Conservation (phyloP, 2,888 invertebrate genomes). For the Melikaiella ostensackeni region DNA sequence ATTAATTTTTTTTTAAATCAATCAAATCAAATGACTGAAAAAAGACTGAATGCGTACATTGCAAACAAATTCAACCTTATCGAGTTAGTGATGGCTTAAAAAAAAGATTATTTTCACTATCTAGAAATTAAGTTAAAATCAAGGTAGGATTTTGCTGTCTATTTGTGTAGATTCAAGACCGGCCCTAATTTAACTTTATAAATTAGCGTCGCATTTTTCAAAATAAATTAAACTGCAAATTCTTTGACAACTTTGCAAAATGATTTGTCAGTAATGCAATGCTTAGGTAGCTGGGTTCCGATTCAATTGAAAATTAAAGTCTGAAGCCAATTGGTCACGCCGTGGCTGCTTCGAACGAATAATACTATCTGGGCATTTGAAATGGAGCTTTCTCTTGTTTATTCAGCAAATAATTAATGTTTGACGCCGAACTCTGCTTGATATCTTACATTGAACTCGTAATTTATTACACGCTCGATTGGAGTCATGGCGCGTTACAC, state of each 20-base stretch:
- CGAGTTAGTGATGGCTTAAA: no score
- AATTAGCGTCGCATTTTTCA: no score
- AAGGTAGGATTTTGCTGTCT: no score
- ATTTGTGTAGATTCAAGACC: no score
- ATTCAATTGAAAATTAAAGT: constrained; percentile 31
- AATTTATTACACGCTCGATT: constrained; percentile 56
- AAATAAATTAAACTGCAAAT: no score
- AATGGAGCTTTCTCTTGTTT: constrained; percentile 54
- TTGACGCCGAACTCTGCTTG: constrained; percentile 51
- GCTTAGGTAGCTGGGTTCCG: not conserved
- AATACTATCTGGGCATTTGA: constrained; percentile 17
- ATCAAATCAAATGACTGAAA: no score
- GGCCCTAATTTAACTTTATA: no score
- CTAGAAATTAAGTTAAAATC: no score
- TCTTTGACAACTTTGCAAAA: not conserved
- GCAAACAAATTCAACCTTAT: no score
- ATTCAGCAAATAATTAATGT: constrained; percentile 56
- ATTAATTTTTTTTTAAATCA: no score
- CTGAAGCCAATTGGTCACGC: constrained; percentile 14
- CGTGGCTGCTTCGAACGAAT: constrained; percentile 19
- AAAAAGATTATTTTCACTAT: no score
- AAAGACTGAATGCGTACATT: no score
- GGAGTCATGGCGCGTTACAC: constrained; percentile 50
- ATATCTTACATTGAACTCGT: constrained; percentile 49
- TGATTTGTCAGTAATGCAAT: not conserved